Evolutionary conservation across 2,797 vertebrate genomes (phyloP).

Genomic region (Sebastes matsubarae): DNA sequence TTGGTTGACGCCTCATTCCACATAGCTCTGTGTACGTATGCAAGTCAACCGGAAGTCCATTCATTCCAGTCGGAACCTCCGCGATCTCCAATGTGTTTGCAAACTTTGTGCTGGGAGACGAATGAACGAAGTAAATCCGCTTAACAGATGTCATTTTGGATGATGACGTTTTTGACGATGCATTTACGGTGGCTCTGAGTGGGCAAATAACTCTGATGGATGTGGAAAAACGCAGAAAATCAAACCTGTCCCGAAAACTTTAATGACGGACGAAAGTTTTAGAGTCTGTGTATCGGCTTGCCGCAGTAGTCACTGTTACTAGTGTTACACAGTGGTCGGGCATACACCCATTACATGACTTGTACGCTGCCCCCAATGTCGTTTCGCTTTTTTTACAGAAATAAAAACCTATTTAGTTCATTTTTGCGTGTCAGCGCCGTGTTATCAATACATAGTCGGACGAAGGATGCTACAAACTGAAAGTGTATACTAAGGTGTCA

Average conservation of each 20-base stretch:
- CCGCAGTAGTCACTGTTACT: too few species aligned
- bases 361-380: too few species aligned
- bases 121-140: not conserved
- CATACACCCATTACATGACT: too few species aligned
- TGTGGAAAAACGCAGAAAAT: not conserved
- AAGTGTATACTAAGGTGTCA: too few species aligned
- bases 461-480: too few species aligned
- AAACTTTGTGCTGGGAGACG: not conserved
- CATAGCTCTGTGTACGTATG: not conserved
- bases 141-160: not conserved
- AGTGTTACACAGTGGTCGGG: too few species aligned
- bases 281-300: not conserved
- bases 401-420: too few species aligned
- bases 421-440: fast-evolving
- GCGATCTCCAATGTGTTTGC: not conserved
- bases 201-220: not conserved
- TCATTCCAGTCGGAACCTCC: not conserved
- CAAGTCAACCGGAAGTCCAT: not conserved
- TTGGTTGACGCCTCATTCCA: not conserved
- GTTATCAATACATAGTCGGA: too few species aligned
- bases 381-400: too few species aligned
- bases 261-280: not conserved
- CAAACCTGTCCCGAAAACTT: not conserved
- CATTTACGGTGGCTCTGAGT: not conserved
- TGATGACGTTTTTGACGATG: not conserved